A percentile compares a stretch with the other conserved stretches of the same genome.
Evolutionary conservation across 2,888 invertebrate species (phyloP).

Genomic region (Nemurella pictetii): DNA sequence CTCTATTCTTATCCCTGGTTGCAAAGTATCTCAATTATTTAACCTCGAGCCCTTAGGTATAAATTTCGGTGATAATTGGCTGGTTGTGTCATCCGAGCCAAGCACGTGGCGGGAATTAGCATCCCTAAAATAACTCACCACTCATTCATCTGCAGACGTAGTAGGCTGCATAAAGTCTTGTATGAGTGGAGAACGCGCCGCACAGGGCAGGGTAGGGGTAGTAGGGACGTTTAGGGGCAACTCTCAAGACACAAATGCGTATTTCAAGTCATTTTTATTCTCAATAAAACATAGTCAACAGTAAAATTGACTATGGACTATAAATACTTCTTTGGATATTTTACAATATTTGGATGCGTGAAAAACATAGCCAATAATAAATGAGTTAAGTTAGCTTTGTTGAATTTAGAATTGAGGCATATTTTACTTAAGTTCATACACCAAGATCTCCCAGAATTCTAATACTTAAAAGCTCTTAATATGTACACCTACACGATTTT

Average conservation of each 20-base stretch:
- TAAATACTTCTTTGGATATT: not conserved
- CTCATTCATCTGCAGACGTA: not conserved
- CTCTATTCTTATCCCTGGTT: not conserved
- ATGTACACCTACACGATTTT: no score
- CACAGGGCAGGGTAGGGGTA: not conserved
- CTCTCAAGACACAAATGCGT: not conserved
- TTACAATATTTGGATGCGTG: no score
- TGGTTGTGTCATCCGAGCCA: not conserved
- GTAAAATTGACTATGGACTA: not conserved
- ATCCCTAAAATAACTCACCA: not conserved
- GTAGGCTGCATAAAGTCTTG: no score
- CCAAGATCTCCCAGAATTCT: no score
- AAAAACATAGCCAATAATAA: no score
- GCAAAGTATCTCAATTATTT: not conserved
- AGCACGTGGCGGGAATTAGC: not conserved
- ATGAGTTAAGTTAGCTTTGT: no score
- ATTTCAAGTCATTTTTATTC: not conserved
- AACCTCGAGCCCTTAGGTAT: slow-evolving; percentile 24
- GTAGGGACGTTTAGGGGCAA: not conserved
- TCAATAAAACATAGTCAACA: not conserved
- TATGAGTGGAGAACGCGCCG: no score
- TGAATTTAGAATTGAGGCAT: no score
- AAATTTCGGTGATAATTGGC: slow-evolving; percentile 36
- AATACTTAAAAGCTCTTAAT: no score
- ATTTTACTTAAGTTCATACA: no score